Evolutionary conservation across 2,797 vertebrate genomes (phyloP), one percentile per base, ranked within the genome.

Genomic region (Neosilurus mollespiculum): DNA sequence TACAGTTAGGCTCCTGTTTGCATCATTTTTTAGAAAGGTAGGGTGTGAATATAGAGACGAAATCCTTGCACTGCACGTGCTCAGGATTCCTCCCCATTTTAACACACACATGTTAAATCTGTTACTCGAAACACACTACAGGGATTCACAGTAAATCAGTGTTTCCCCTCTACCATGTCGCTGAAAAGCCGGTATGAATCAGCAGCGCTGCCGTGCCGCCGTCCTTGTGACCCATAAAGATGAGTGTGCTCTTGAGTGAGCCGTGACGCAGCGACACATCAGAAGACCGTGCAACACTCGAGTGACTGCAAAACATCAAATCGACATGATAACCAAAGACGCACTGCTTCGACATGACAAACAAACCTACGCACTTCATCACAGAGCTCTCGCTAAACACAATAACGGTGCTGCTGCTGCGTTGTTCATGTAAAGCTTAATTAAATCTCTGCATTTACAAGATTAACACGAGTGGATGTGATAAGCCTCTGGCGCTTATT

Each of bases 151-250:
- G 30, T 43, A n/a, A 58, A 58, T 43, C 30, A 1, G 65, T 71
- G 14, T 77, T 22, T 76, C 8, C 58, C 20, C 34, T 77, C 53
- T 59, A n/a, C 30, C 43, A 26, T 80, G 83, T 64, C 54, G 81
- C 67, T 75, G 49, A 56, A 59, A 80, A 66, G 84, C 56, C n/a
- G 61, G 58, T 87, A 84, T 86, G 85, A 86, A 61, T 86, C 84
- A 86, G 84, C 83, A 81, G 78, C 72, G 56, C 82, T 24, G 51
- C 83, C 62, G 81, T 83, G 83, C 82, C 84, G 84, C 58, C 79
- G 83, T 87, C 81, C 86, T 81, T 30, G 54, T 87, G 83, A 86
- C 83, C 87, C 83, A 75, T 79, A 85, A 85, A 71, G 67, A 82
- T 79, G 66, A 80, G 84, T 78, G 78, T 73, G 75, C 71, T 26